A percentile compares a stretch with the other conserved stretches of the same genome.
Conservation (phyloP, 2,888 invertebrate species). For the Hecatera dysodea region DNA sequence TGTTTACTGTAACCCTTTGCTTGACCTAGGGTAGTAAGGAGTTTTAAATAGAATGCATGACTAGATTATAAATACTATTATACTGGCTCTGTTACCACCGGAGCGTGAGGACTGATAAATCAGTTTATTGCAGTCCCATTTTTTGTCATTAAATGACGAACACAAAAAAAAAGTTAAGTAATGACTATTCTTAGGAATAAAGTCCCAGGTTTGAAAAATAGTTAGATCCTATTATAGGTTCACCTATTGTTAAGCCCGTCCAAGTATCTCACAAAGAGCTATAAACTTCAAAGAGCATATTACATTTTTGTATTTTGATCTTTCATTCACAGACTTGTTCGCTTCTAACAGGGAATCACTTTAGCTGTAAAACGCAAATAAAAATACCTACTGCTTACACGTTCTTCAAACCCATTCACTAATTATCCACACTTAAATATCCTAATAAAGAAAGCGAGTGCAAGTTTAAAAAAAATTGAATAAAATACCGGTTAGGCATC, state of each 20-base stretch:
- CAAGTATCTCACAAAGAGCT: not conserved
- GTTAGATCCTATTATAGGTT: not conserved
- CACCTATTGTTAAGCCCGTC: not conserved
- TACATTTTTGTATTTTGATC: not conserved
- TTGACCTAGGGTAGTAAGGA: not conserved
- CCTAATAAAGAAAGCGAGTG: conserved; percentile 22
- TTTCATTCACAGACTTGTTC: not conserved
- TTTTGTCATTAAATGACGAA: too few relatives aligned
- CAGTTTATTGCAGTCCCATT: too few relatives aligned
- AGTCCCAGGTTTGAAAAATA: not conserved
- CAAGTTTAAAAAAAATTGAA: conserved; percentile 21
- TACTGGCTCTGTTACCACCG: not conserved
- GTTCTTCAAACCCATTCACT: conserved; percentile 25
- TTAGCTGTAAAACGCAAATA: not conserved
- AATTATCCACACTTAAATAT: conserved; percentile 34
- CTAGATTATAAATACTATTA: not conserved
- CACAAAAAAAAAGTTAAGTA: too few relatives aligned
- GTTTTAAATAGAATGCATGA: not conserved
- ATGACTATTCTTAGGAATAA: too few relatives aligned
- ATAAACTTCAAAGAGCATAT: not conserved
- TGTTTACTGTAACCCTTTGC: not conserved
- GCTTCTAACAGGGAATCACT: not conserved
- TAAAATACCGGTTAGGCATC: not conserved
- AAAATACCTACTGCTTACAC: conserved; percentile 18
- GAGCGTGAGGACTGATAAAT: not conserved